Base-by-base conservation (phyloP, 2,888 invertebrate species). In the Aspidiotus rigidus region DNA sequence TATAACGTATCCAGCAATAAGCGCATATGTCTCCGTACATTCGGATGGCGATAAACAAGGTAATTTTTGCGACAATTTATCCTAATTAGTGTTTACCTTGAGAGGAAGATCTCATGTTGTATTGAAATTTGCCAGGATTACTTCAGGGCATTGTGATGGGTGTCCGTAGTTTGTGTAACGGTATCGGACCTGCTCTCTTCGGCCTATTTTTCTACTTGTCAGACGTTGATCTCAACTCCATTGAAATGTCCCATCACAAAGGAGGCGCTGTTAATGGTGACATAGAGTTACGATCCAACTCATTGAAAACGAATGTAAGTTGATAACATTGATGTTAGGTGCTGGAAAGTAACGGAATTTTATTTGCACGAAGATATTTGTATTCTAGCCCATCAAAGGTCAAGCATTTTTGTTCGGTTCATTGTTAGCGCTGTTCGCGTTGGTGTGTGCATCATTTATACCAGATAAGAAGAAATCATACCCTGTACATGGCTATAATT, bases 361-460 rank as follows among this genome's bases (percentile, higher is more conserved):
- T 5, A 28, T 28, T 28, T 28, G 5, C 28, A 28, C 28, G 28
- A 28, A 28, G 28, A 28, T 28, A 28, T 72, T 73, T 53, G 72
- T 73, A 74, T 78, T 80, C 72, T 81, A 90, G 81, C 80, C 93
- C 77, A 87, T 97, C 77, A 97, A 97, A 53, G 99, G 99, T 1
- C 99, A 99, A 70, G 98, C 99, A 13, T 99, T 99, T 80, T 93
- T 98, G 72, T 90, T 98, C 80, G 99, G 99, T 71, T 95, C 98
- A 69, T 83, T 98, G 77, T 85, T 99, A 80, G 98, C 98, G 74
- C 88, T 98, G 75, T 88, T 94, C 79, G 98, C 98, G 71, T 85
- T 99, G 75, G 81, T 97, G 75, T 95, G 98, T 75, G 90, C 92
- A 64, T 86, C 89, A 62, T 92, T 91, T 81, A 87, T 92, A 79